Percentiles rank a stretch among this genome's conserved stretches.
These are phyloP conservation scores for Gari tellinella DNA, from an alignment of 2,888 invertebrate genomes.

Conservation along the genomic window DNA sequence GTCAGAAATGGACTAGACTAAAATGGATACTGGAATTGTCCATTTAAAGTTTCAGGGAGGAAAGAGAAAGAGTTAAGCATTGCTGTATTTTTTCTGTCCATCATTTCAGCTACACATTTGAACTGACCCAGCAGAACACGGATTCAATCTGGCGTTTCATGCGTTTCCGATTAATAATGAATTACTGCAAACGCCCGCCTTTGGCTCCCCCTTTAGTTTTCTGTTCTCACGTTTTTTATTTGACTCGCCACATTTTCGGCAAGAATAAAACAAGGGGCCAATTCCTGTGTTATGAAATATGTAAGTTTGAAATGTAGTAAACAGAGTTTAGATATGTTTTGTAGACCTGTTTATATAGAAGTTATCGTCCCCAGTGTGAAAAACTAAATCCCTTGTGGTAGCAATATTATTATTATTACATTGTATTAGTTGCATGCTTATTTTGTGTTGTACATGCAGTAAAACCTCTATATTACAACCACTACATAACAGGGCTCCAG, in stretches of 20 bases:
- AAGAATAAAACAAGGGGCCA: slow-evolving; percentile 13
- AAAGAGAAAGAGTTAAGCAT: too few species aligned
- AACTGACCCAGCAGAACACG: slow-evolving; percentile 72
- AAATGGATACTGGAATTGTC: too few species aligned
- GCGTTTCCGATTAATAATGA: slow-evolving; percentile 71
- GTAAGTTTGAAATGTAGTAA: slow-evolving; percentile 15
- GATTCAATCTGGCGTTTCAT: slow-evolving; percentile 76
- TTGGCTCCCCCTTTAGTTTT: slow-evolving; percentile 74
- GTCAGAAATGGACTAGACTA: too few species aligned
- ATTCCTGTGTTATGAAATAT: slow-evolving; percentile 1
- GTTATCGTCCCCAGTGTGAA: too few species aligned
- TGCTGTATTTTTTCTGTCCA: slow-evolving; percentile 4
- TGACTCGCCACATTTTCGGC: slow-evolving; percentile 30
- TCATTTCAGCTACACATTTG: slow-evolving; percentile 73
- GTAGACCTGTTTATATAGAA: too few species aligned
- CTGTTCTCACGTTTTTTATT: slow-evolving; percentile 59
- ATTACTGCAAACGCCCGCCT: slow-evolving; percentile 72
- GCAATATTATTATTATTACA: neutral
- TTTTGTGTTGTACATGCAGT: too few species aligned
- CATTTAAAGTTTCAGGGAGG: too few species aligned
- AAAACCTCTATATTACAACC: too few species aligned
- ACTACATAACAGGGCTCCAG: too few species aligned
- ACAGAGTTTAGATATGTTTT: too few species aligned
- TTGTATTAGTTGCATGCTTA: too few species aligned
- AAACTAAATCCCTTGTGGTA: too few species aligned